These are phyloP conservation scores for Drosophila anomalata DNA, from an alignment of 2,888 invertebrate species.

Conservation along the genomic window DNA sequence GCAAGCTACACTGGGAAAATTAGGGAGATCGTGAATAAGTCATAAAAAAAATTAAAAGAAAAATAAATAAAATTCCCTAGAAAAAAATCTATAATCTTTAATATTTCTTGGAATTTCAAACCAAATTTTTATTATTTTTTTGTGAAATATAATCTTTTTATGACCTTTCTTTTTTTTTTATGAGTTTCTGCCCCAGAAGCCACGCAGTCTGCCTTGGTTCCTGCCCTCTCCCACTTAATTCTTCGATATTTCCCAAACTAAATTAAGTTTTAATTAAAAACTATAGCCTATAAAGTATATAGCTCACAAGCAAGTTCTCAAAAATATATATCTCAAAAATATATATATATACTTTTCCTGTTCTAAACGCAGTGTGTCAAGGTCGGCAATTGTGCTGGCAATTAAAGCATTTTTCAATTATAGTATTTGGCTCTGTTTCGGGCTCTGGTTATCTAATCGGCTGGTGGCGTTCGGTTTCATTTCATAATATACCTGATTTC, in stretches of 20 bases:
- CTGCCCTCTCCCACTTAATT: slow-evolving; percentile 13
- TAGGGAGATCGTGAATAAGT: no score
- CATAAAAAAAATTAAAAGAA: not conserved
- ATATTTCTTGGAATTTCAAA: no score
- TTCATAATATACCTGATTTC: not conserved
- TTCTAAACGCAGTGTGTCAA: slow-evolving; percentile 33
- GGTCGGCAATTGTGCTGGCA: slow-evolving; percentile 33
- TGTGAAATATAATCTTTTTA: slow-evolving; percentile 1
- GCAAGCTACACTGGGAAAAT: slow-evolving; percentile 6
- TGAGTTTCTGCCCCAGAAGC: slow-evolving; percentile 15
- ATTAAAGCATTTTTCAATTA: slow-evolving; percentile 14
- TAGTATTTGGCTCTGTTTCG: not conserved
- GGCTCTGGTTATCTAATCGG: not conserved
- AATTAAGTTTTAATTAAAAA: slow-evolving; percentile 29
- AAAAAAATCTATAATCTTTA: not conserved
- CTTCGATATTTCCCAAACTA: slow-evolving; percentile 25
- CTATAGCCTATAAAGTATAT: slow-evolving; percentile 10
- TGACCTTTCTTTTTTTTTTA: slow-evolving; percentile 31
- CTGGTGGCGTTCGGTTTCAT: not conserved
- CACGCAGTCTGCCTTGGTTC: slow-evolving; percentile 46
- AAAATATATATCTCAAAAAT: slow-evolving; percentile 4
- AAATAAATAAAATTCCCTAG: not conserved
- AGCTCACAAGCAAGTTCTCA: not conserved
- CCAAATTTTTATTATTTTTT: not conserved
- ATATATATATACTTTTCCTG: not conserved